Base-by-base conservation (phyloP, 2,797 vertebrate species). In the Meda fulgida region DNA sequence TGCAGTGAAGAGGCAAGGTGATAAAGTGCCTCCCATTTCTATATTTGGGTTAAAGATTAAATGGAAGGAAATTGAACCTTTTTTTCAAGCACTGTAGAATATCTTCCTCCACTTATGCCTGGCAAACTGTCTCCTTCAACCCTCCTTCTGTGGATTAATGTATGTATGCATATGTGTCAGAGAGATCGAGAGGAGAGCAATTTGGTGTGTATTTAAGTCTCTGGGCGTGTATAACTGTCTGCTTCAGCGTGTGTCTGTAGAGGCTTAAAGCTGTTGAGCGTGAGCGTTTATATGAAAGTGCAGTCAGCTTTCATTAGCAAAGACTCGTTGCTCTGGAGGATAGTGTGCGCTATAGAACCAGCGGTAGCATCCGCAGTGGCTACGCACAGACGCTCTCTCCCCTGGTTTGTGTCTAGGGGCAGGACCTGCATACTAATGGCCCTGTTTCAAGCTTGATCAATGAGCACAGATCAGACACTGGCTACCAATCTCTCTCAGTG, bases 381-480 rank as follows among this genome's bases (percentile, higher is more conserved):
- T 78, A 26, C 38, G 75, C 79, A 26, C 72, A 85, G 72, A 85
- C 83, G 63, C 79, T 60, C 78, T 78, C 72, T 70, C 38, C 76
- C 19, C 55, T 75, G 58, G 66, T 80, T 77, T 83, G 79, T 86
- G 81, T 86, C 78, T 85, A 79, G 65, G 78, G 72, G 60, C 81
- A 65, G 84, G 81, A 85, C 84, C 85, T 84, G 86, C 84, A 91
- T 91, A 80, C 84, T 87, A 84, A 90, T 89, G 82, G 34, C 38
- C 55, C 72, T 29, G 53, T 86, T 89, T 90, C 83, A 88, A 87
- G 87, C 58, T 84, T 86, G 84, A 92, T 91, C 90, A 88, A 89
- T 89, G 87, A 80, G 79, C 34, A 55, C 69, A 66, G 78, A 81
- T 84, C 69, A 87, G 71, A 81, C 78, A 66, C 29, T 80, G 69